A percentile compares a stretch with the other conserved stretches of the same genome.
Conservation (phyloP, 2,113 vertebrate genomes). For the Drymodes brunneopygia region DNA sequence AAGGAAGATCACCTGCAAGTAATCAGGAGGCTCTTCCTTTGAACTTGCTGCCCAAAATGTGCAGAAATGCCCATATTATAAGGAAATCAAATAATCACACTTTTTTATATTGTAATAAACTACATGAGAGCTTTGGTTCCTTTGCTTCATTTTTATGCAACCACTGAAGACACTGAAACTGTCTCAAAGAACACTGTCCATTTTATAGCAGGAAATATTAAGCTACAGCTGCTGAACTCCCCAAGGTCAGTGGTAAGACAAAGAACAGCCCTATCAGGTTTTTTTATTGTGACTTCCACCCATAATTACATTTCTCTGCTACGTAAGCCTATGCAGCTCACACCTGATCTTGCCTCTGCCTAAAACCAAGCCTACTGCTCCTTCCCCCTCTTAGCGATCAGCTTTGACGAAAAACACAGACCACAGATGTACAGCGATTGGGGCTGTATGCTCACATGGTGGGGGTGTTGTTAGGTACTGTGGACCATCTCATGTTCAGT, state of each 20-base stretch:
- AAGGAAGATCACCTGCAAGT: background rate
- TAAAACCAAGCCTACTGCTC: background rate
- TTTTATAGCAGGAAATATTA: background rate
- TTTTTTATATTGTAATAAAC: background rate
- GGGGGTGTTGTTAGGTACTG: background rate
- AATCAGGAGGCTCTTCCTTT: background rate
- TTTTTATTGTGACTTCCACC: background rate
- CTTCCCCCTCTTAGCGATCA: too few species aligned
- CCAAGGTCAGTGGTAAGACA: background rate
- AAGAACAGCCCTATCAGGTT: background rate
- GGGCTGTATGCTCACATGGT: fast-evolving
- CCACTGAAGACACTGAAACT: background rate
- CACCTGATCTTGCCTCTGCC: background rate
- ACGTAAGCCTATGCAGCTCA: fast-evolving
- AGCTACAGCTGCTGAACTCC: background rate
- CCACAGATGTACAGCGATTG: fast-evolving
- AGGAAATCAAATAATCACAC: background rate
- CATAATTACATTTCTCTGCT: background rate
- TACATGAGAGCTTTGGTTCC: background rate
- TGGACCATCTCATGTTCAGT: background rate
- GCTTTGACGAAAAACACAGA: background rate
- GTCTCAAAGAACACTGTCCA: background rate
- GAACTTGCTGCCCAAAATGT: background rate
- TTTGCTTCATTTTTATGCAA: background rate
- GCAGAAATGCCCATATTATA: background rate